Base-by-base conservation (phyloP, 92 coral and sea anemone species). In the Desmophyllum pertusum region DNA sequence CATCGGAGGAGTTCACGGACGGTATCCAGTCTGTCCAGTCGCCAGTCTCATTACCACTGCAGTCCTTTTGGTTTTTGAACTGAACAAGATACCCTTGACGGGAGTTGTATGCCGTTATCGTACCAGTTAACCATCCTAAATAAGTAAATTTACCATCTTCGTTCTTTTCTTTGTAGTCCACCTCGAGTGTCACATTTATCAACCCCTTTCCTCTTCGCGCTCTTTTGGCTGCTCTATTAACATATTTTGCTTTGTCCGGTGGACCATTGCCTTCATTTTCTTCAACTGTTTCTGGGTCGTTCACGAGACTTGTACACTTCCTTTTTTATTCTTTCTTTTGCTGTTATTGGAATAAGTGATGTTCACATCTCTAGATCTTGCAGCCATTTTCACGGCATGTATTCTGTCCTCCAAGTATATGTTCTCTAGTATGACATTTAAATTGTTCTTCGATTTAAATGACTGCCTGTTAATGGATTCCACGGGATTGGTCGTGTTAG, bases 371-470 rank as follows among this genome's bases (percentile, higher is more conserved):
- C 17, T 14, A 21, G 73, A 35, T 1, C 50, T 48, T 37, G 80
- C 92, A 0, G 48, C 83, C 40, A 79, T 86, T 51, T 90, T 90
- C 45, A 86, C 90, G n/a, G 93, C 90, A 15, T 90, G 93, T 17
- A 90, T 37, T 61, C 93, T 68, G 87, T 90, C 90, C 62, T 86
- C 93, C 19, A 90, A 81, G 81, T 86, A 86, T n/a, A 89, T 85
- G 78, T 89, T 89, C n/a, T 89, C 90, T 5, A 86, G 80, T 11
- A 89, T 69, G 31, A 72, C 79, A 72, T 86, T 51, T 15, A 86
- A 82, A 17, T 70, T 90, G 50, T 30, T 90, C 48, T 75, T 83
- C 38, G 80, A 84, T 69, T 81, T 81, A 39, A 86, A 68, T 36
- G 90, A 85, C 71, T 90, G 88, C 69, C 93, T 76, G 61, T 90